Base-by-base conservation (phyloP, 1,140 invertebrate genomes). In the Ylistrum balloti region DNA sequence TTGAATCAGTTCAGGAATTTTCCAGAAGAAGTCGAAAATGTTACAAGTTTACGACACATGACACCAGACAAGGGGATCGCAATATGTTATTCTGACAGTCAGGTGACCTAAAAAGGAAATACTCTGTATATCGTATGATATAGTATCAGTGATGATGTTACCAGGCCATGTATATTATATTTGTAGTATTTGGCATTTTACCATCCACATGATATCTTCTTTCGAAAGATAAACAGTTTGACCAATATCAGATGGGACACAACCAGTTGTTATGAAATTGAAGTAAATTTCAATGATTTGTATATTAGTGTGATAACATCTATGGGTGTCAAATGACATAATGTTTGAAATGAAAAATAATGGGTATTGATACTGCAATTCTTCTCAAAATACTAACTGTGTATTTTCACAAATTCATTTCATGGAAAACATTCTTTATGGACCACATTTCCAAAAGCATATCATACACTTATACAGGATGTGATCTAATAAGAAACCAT, bases 201-300 rank as follows among this genome's bases (percentile, higher is more conserved):
- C 11, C 56, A 74, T 22, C 45, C 45, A 48, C 22, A 48, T 48
- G 13, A 48, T 9, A 74, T 74, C 56, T 28, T 74, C 1, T 45
- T 17, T 1, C n/a, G 5, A 3, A 1, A 74, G 3, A 74, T 28
- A 74, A 9, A 74, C 56, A 28, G 56, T 17, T 5, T 17, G 56
- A 74, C 28, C 56, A 74, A 74, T 74, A 74, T 74, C 56, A 28
- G n/a, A 74, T n/a, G 22, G 56, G 56, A 74, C 56, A 74, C n/a
- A 74, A n/a, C 56, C 22, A 74, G 56, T 74, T 74, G 56, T 74
- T 74, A 74, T 74, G 56, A 74, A 74, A 74, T 74, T 28, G 5
- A 74, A 74, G 56, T n/a, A 22, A 74, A 74, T 74, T 28, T 74
- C 56, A 74, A 74, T 74, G 22, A 1, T 74, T 28, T 28, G n/a